phyloP scores from a whole-genome alignment of 2,797 vertebrate genomes.

The Gorsachius magnificus region DNA sequence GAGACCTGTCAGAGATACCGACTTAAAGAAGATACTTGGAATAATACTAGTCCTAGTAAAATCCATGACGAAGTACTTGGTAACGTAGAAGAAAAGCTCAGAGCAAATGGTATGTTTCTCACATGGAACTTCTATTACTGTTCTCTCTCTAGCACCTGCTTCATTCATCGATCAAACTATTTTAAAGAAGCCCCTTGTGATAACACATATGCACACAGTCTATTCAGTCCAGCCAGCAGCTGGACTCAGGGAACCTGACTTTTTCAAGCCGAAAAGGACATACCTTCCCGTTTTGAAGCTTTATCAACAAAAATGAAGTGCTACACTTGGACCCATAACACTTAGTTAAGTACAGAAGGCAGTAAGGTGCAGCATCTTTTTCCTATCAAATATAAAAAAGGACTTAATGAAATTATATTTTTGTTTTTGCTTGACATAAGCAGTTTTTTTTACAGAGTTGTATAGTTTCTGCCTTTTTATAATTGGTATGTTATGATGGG shows the following conservation, averaged over 20 bases:
- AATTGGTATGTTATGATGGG: neutral
- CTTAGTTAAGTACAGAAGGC: neutral
- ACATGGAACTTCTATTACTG: neutral
- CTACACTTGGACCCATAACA: neutral
- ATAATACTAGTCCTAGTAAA: neutral
- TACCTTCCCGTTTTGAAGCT: neutral
- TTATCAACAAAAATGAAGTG: neutral
- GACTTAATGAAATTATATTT: neutral
- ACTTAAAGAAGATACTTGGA: neutral
- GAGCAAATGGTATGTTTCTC: neutral
- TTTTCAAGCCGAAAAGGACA: neutral
- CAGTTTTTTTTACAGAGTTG: neutral
- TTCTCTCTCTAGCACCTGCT: neutral
- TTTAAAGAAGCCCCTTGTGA: neutral
- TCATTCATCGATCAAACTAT: neutral
- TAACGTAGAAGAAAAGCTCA: neutral
- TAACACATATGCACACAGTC: neutral
- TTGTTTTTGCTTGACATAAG: neutral
- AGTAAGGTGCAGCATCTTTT: neutral
- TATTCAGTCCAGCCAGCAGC: neutral
- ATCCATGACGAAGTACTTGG: neutral
- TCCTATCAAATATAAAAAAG: neutral
- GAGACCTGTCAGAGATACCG: neutral
- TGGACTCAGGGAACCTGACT: neutral
- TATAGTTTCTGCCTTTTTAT: neutral